Evolutionary conservation across 2,797 vertebrate species (phyloP).

Genomic region (Notamacropus eugenii): DNA sequence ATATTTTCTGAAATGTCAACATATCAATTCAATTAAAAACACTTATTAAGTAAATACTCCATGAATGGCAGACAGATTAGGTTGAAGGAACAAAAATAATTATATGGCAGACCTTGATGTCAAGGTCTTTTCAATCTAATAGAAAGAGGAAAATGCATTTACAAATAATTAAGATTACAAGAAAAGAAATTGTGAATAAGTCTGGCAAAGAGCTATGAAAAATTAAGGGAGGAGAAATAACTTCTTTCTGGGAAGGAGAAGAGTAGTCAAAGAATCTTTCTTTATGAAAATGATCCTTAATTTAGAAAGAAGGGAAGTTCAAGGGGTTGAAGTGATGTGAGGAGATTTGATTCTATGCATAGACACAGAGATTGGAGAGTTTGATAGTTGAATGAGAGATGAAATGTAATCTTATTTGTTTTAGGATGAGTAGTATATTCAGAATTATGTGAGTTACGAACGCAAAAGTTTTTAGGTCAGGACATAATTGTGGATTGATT

Average conservation of each 20-base stretch:
- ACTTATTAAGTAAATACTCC: background rate
- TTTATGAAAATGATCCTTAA: background rate
- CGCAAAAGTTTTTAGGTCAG: background rate
- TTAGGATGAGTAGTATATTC: background rate
- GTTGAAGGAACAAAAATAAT: background rate
- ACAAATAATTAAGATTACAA: background rate
- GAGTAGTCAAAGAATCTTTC: background rate
- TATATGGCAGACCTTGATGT: background rate
- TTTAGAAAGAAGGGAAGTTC: background rate
- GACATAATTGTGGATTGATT: background rate
- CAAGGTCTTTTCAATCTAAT: background rate
- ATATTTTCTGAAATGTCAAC: conserved; percentile 37
- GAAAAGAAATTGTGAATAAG: background rate
- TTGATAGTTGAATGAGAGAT: background rate
- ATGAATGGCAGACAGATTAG: background rate
- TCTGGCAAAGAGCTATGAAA: background rate
- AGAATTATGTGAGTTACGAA: background rate
- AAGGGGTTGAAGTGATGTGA: background rate
- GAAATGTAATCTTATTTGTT: background rate
- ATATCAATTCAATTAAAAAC: background rate
- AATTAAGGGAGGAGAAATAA: background rate
- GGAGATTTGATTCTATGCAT: too few relatives aligned
- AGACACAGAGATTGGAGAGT: background rate
- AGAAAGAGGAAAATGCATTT: background rate
- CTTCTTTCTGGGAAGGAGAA: background rate